Evolutionary conservation across 2,888 invertebrate species (phyloP).

Genomic region (Pasiphila rectangulata): DNA sequence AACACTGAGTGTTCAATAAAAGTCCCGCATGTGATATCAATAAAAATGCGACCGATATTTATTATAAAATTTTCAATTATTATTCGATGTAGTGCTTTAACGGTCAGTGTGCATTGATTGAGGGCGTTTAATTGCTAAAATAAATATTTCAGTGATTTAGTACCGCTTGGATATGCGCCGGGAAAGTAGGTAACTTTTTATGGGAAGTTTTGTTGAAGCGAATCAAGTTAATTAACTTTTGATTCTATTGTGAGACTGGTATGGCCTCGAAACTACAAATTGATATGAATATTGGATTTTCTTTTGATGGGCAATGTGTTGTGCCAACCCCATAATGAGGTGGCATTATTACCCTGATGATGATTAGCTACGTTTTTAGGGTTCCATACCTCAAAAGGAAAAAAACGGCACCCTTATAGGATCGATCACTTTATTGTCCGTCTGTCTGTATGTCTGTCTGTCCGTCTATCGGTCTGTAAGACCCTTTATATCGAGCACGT

Average conservation of each 20-base stretch:
- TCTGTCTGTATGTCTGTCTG: too few species aligned
- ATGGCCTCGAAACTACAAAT: too few species aligned
- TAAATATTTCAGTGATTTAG: conserved; percentile 53
- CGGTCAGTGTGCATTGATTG: conserved; percentile 39
- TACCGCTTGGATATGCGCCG: conserved; percentile 31
- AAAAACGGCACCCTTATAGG: too few species aligned
- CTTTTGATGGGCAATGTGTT: too few species aligned
- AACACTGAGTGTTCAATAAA: conserved; percentile 5
- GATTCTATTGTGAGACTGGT: not conserved
- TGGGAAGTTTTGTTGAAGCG: conserved; percentile 6
- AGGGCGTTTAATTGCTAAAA: conserved; percentile 57
- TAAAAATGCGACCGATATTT: conserved; percentile 33
- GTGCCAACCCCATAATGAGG: too few species aligned
- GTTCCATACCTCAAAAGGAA: too few species aligned
- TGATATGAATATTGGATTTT: too few species aligned
- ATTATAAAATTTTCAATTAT: conserved; percentile 49
- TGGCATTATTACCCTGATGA: too few species aligned
- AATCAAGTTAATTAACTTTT: not conserved
- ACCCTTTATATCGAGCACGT: too few species aligned
- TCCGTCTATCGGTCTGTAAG: too few species aligned
- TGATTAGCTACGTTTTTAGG: too few species aligned
- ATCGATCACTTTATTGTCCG: too few species aligned
- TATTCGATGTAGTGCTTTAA: conserved; percentile 43
- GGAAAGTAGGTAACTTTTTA: conserved; percentile 11
- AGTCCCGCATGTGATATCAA: conserved; percentile 27